Evolutionary conservation across 2,888 invertebrate species (phyloP).

Genomic region (Ichneumoninae sp.): DNA sequence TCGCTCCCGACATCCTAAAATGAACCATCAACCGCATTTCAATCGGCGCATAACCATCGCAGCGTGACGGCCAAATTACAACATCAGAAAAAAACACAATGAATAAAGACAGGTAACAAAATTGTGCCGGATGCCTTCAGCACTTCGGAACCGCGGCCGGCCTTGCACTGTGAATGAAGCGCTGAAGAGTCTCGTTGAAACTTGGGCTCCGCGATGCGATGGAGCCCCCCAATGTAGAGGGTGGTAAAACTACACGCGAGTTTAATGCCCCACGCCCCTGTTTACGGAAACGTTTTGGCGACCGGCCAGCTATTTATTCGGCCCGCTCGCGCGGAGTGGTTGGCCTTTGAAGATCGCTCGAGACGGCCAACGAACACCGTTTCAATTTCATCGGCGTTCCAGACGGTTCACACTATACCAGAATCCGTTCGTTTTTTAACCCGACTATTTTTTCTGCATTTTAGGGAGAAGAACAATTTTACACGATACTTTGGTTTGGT

Average conservation of each 20-base stretch:
- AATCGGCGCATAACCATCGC: background rate
- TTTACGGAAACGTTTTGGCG: conserved; percentile 55
- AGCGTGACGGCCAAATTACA: background rate
- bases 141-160: conserved; percentile 14
- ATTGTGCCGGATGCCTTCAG: conserved; percentile 1
- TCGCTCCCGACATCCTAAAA: background rate
- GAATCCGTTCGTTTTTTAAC: background rate
- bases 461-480: background rate
- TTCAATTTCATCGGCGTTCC: conserved; percentile 37
- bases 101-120: background rate
- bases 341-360: conserved; percentile 56
- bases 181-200: conserved; percentile 41
- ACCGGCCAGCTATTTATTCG: conserved; percentile 66
- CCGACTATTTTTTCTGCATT: background rate
- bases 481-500: too few species aligned
- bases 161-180: conserved; percentile 25
- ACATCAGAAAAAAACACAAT: background rate
- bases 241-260: conserved; percentile 42
- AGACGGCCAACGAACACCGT: conserved; percentile 35
- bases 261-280: conserved; percentile 37
- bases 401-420: background rate
- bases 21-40: conserved; percentile 16
- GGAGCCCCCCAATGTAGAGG: background rate
- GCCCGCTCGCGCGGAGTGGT: conserved; percentile 57
- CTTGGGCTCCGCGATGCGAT: conserved; percentile 33